A percentile compares a stretch with the other conserved stretches of the same genome.
Conservation (phyloP, 2,113 vertebrate genomes). For the Sterrhoptilus dennistouni region DNA sequence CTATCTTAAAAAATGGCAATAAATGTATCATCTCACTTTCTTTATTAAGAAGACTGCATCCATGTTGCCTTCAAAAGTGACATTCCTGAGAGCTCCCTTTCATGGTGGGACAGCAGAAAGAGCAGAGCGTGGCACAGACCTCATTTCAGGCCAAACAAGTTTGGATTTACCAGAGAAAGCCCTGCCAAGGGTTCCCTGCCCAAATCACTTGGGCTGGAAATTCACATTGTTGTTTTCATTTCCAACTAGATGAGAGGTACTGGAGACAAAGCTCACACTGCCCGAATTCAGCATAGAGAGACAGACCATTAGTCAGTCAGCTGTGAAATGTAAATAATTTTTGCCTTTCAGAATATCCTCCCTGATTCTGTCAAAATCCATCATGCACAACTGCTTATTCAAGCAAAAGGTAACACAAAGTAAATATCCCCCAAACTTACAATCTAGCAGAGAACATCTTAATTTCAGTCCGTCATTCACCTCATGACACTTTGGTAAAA, state of each 20-base stretch:
- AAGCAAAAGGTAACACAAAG: slow-evolving; percentile 28
- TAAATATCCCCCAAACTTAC: not conserved
- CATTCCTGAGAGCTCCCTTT: not conserved
- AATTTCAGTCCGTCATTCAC: not conserved
- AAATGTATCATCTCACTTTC: not conserved
- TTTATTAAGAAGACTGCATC: not conserved
- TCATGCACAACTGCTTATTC: slow-evolving; percentile 33
- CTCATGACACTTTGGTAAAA: not conserved
- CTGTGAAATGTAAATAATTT: slow-evolving; percentile 65
- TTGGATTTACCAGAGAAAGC: not conserved
- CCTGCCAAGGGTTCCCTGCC: not conserved
- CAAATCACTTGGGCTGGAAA: not conserved
- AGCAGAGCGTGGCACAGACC: not conserved
- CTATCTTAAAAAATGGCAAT: not conserved
- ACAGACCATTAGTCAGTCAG: not conserved
- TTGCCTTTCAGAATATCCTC: slow-evolving; percentile 59
- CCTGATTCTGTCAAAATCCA: slow-evolving; percentile 49
- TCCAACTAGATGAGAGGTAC: not conserved
- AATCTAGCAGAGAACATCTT: not conserved
- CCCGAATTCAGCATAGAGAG: not conserved
- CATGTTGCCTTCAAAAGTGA: not conserved
- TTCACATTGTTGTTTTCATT: not conserved
- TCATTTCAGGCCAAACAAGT: not conserved
- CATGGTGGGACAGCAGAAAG: not conserved
- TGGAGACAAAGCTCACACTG: not conserved